Evolutionary conservation across 2,888 invertebrate genomes (phyloP), one percentile per base, ranked within the genome.

Genomic region (Xestia ashworthii): DNA sequence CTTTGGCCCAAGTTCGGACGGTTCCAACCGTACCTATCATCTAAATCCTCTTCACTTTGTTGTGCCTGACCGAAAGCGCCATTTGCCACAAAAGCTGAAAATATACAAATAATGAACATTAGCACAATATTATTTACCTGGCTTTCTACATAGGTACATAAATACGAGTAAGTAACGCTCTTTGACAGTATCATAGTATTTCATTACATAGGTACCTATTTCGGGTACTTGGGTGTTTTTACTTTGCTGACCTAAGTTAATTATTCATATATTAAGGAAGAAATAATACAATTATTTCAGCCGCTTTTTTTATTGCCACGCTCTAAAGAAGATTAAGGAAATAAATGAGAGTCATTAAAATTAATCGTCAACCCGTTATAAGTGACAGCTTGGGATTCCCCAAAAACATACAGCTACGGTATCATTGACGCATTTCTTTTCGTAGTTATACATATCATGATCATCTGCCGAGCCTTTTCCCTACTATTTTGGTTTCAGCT

Each of bases 11-110:
- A 70, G 64, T 38, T 71, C 9, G 71, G 80, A 3, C 67, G 73
- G 25, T 58, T 53, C 46, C 71, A 78, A 22, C 69, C 94, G 46
- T 95, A 95, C 80, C 94, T 93, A 72, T 95, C 95, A 6, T 95
- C 95, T 72, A 95, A 83, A 22, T 89, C 83, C 0, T 90, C 89
- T 4, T 87, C 87, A 22, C 88, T 84, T 32, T 83, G 78, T 44
- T 71, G 53, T 5, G 87, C 69, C 80, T 95, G 87, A 75, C 91
- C 90, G 50, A 91, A 74, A 1, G 89, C 90, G 60, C 87, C 89
- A 53, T 88, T 89, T 67, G 88, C 74, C 44, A 93, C 69, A 3
- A 94, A 68, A 78, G 89, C 95, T 95, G 92, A 60, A 91, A 80
- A 58, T 32, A 71, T 25, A 71, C 32, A 71, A 72, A 67, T 65